Evolutionary conservation across 2,797 vertebrate species (phyloP).

Genomic region (Microctenopoma steveboyesi): DNA sequence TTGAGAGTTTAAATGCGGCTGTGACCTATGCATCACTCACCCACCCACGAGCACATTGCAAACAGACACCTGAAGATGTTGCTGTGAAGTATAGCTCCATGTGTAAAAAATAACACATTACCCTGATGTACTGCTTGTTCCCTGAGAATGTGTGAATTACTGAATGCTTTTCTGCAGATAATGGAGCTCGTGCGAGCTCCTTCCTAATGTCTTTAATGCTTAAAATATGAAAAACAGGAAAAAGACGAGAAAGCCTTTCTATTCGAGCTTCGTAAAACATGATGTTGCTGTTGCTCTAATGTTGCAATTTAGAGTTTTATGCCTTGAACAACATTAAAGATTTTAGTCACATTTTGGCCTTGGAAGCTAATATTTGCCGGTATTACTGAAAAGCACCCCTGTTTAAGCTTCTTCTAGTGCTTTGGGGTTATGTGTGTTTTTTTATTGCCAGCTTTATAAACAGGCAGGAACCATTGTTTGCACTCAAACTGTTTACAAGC

Average conservation of each 20-base stretch:
- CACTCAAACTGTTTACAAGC: conserved; percentile 21
- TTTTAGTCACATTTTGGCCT: conserved; percentile 16
- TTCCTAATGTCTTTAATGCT: neutral
- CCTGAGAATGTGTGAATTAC: conserved; percentile 17
- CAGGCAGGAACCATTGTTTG: conserved; percentile 27
- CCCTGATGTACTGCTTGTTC: conserved; percentile 6
- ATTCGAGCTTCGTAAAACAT: neutral
- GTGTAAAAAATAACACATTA: conserved; percentile 17
- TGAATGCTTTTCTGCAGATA: conserved; percentile 6
- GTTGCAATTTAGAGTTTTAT: conserved; percentile 1
- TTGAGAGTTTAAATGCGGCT: conserved; percentile 49
- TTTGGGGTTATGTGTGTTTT: conserved; percentile 11
- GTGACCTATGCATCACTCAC: conserved; percentile 50
- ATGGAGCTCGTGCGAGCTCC: neutral
- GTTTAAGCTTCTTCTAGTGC: conserved; percentile 32
- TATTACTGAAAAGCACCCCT: conserved; percentile 18
- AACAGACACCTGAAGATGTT: conserved; percentile 32
- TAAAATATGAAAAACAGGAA: conserved; percentile 2
- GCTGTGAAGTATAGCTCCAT: conserved; percentile 19
- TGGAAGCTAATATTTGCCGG: conserved; percentile 2
- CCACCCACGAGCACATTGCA: conserved; percentile 19
- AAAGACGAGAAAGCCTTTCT: neutral
- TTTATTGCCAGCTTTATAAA: conserved; percentile 33
- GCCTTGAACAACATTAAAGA: conserved; percentile 1
- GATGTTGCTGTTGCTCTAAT: conserved; percentile 8